Evolutionary conservation across 2,797 vertebrate genomes (phyloP).

Genomic region (Bothrops alternatus): DNA sequence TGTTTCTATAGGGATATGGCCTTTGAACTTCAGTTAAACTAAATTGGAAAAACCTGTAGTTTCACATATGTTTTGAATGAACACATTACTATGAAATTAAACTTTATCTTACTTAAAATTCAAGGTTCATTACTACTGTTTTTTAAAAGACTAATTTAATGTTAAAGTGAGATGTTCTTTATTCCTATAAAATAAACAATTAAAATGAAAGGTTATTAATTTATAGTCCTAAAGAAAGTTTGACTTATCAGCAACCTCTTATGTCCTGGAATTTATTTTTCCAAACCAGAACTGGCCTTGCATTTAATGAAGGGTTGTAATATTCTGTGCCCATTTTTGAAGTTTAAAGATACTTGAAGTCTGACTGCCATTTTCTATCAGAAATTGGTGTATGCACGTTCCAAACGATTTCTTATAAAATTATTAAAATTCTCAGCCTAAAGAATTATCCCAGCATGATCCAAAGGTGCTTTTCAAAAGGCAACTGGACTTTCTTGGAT

Average conservation of each 20-base stretch:
- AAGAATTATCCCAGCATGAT: neutral
- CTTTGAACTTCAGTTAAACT: constrained; percentile 2
- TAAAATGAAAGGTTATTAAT: constrained; percentile 45
- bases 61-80: neutral
- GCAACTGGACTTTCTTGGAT: no score
- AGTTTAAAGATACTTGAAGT: constrained; percentile 27
- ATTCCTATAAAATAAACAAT: constrained; percentile 39
- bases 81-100: neutral
- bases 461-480: no score
- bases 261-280: constrained; percentile 42
- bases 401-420: constrained; percentile 50
- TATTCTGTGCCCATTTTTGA: constrained; percentile 34
- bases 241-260: constrained; percentile 28
- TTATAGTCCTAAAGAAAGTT: constrained; percentile 37
- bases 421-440: constrained; percentile 8
- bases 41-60: constrained; percentile 22
- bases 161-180: constrained; percentile 12
- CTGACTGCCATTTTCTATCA: constrained; percentile 28
- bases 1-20: constrained; percentile 16
- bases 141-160: constrained; percentile 9
- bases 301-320: constrained; percentile 44
- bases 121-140: constrained; percentile 30
- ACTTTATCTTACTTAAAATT: constrained; percentile 1
- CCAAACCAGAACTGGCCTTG: constrained; percentile 40
- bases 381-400: neutral